Base-by-base conservation (phyloP, 2,888 invertebrate species). In the Diarsia dahlii region DNA sequence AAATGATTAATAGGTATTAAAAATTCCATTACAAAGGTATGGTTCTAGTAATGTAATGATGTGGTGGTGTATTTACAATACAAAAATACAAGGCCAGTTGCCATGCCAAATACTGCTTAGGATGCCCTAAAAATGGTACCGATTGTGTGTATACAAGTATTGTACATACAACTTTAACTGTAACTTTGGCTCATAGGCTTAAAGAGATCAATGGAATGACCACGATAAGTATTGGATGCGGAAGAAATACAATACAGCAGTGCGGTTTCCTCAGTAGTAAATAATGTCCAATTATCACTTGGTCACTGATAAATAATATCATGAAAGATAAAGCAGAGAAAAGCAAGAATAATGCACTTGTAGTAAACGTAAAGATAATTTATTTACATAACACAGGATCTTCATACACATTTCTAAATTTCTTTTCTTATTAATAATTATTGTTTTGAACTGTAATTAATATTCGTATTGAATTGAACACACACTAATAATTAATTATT, bases 51-150 rank as follows among this genome's bases (percentile, higher is more conserved):
- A 1, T 39, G 13, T 45, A n/a, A 23, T 15, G 20, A 66, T 15
- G n/a, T 50, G 50, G 15, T 70, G 28, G 6, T n/a, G 28, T 28
- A 18, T n/a, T 45, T 15, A 45, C 62, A 52, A 39, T 15, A 45
- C 73, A 52, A 48, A 5, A 65, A 65, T 58, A n/a, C 4, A 63
- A 54, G 28, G 50, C n/a, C 52, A 46, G 64, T 62, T 62, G 60
- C 46, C 52, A 66, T 62, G 60, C 46, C 52, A 66, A 74, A 52
- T 23, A 2, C 28, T 54, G 52, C 15, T 12, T 39, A 23, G n/a
- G 39, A 62, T 72, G 39, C 28, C 45, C n/a, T 62, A 66, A 60
- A 66, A 78, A 48, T 78, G 34, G 23, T 10, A 60, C 39, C n/a
- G 15, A 23, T 63, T 13, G 5, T n/a, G 28, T 62, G 13, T 54